Base-by-base conservation (phyloP, 2,888 invertebrate genomes). In the Troides oblongomaculatus region DNA sequence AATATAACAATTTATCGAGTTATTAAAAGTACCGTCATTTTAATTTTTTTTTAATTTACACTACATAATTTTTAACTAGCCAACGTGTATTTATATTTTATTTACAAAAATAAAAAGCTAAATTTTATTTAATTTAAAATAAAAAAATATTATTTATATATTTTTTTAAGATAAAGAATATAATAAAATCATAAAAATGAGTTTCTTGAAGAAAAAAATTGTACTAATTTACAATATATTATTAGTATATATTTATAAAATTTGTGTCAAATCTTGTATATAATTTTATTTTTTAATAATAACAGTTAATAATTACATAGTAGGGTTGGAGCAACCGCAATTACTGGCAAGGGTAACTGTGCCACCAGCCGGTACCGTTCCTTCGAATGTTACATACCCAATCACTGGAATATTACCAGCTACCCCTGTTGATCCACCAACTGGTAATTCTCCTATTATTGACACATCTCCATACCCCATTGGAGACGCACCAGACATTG, bases 351-450 rank as follows among this genome's bases (percentile, higher is more conserved):
- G 85, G 8, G 84, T 84, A 0, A 91, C 90, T 5, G 84, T 73
- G 0, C 91, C 90, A 21, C 84, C 86, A 0, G 89, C 90, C 66
- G 91, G 90, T 36, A 91, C 76, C 2, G 80, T 79, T 0, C 90
- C 91, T 66, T 91, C 90, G 66, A 91, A 91, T 2, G 85, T 86
- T 0, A 91, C 90, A 68, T 86, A 90, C 62, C 91, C 91, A 73
- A 90, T 86, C 0, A 91, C 87, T 73, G 90, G 90, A 69, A 88
- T 85, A 50, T 89, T 88, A 14, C 90, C 91, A 61, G 79, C 68
- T 0, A 90, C 79, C 1, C 81, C 81, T 0, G 90, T 89, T 2
- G 79, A 81, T 2, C 90, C 90, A 63, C 81, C 80, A 0, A 89
- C 87, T 74, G 89, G 90, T 75, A 89, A 71, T 56, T 87, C 85